Conservation (phyloP, 2,113 vertebrate species). For the Puntigrus tetrazona region DNA sequence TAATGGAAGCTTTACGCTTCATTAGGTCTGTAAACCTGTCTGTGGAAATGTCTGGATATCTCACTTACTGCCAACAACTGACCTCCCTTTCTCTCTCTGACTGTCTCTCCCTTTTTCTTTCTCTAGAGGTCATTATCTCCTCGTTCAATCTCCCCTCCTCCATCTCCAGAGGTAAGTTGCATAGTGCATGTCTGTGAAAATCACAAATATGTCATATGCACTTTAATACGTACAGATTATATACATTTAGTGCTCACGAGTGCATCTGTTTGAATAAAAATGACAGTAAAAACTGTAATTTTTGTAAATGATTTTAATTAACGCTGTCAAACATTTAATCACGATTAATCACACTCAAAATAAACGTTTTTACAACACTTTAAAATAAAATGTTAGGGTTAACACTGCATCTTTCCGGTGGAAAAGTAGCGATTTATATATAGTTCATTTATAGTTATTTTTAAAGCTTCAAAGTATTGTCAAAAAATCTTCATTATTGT, state of each 20-base stretch:
- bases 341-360: too few relatives aligned
- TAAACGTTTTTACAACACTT: too few relatives aligned
- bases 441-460: too few relatives aligned
- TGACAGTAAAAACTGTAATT: background rate
- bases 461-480: too few relatives aligned
- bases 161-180: slow-evolving; percentile 86
- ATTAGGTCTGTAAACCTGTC: slow-evolving; percentile 43
- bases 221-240: background rate
- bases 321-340: too few relatives aligned
- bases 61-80: slow-evolving; percentile 30
- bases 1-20: slow-evolving; percentile 41
- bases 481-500: too few relatives aligned
- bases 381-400: too few relatives aligned
- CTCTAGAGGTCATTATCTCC: slow-evolving; percentile 86
- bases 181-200: background rate
- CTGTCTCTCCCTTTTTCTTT: slow-evolving; percentile 10
- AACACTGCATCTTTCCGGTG: too few relatives aligned
- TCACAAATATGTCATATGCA: background rate
- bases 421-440: too few relatives aligned
- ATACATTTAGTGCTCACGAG: too few relatives aligned
- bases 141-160: slow-evolving; percentile 87
- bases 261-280: background rate
- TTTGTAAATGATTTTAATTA: too few relatives aligned
- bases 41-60: slow-evolving; percentile 42
- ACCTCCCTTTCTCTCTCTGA: slow-evolving; percentile 30